phyloP scores from a whole-genome alignment of 1,140 invertebrate species.

The Ceratina japonica region DNA sequence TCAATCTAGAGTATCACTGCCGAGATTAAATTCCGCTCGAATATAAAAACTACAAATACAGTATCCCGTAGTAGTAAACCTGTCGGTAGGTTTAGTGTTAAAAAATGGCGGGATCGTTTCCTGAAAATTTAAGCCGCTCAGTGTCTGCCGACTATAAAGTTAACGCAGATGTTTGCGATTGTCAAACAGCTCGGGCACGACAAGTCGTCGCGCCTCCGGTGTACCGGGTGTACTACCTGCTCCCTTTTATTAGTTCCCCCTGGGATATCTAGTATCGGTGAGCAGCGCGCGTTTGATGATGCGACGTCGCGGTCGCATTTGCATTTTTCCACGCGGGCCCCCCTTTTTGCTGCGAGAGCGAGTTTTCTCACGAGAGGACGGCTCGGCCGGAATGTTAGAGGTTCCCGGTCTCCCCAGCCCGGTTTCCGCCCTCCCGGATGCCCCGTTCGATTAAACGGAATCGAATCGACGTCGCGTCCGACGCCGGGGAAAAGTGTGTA shows the following conservation, averaged over 20 bases:
- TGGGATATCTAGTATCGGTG: conserved; percentile 39
- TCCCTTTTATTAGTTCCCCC: conserved; percentile 19
- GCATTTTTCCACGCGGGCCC: background rate
- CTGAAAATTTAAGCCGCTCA: no score
- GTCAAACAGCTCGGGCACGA: no score
- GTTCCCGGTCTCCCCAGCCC: background rate
- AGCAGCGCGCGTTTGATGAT: conserved; percentile 31
- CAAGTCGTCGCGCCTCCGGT: background rate
- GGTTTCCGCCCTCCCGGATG: background rate
- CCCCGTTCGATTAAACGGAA: background rate
- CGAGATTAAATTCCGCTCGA: no score
- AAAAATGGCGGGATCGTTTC: no score
- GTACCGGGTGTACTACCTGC: background rate
- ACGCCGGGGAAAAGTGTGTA: background rate
- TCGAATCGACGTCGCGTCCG: conserved; percentile 9
- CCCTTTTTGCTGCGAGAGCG: background rate
- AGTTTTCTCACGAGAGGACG: conserved; percentile 37
- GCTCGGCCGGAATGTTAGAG: conserved; percentile 13
- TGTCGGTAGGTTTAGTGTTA: no score
- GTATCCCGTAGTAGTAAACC: no score
- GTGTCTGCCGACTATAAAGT: no score
- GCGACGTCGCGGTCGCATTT: conserved; percentile 37
- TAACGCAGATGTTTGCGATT: no score
- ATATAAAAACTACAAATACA: no score
- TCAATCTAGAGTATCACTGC: no score